phyloP scores from a whole-genome alignment of 2,113 vertebrate genomes.

The Cynoglossus semilaevis region DNA sequence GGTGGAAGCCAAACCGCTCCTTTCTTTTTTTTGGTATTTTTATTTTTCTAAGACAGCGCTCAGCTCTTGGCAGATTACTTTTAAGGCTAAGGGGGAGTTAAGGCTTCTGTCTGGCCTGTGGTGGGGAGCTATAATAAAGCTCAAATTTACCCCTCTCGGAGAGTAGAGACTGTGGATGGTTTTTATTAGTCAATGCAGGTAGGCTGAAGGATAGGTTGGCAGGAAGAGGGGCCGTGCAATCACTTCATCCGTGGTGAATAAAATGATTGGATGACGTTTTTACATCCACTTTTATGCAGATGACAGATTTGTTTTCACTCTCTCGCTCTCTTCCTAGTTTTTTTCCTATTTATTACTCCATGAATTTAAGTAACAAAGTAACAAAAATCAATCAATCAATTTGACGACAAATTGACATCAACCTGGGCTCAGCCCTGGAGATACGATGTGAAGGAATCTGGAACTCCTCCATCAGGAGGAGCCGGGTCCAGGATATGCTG shows the following conservation, averaged over 20 bases:
- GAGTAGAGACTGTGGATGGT: neutral
- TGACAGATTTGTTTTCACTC: neutral
- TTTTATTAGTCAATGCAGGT: neutral
- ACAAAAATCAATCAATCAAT: no score
- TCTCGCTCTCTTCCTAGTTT: neutral
- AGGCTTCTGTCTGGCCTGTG: conserved; percentile 81
- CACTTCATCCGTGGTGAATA: neutral
- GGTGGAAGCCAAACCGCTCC: conserved; percentile 27
- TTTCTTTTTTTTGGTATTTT: conserved; percentile 31
- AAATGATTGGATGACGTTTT: neutral
- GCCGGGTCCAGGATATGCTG: no score
- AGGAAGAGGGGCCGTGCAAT: neutral
- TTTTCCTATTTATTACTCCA: neutral
- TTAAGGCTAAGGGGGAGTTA: conserved; percentile 74
- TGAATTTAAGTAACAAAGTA: neutral
- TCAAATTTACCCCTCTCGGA: conserved; percentile 9
- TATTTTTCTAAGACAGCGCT: conserved; percentile 70
- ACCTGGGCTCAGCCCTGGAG: no score
- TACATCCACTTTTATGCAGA: neutral
- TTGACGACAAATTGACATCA: no score
- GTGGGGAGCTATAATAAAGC: conserved; percentile 23
- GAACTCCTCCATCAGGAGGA: no score
- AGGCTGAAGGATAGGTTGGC: neutral
- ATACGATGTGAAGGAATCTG: no score
- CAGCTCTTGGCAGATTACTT: conserved; percentile 82